Evolutionary conservation across 2,113 vertebrate genomes (phyloP).

Genomic region (Microtus oregoni): DNA sequence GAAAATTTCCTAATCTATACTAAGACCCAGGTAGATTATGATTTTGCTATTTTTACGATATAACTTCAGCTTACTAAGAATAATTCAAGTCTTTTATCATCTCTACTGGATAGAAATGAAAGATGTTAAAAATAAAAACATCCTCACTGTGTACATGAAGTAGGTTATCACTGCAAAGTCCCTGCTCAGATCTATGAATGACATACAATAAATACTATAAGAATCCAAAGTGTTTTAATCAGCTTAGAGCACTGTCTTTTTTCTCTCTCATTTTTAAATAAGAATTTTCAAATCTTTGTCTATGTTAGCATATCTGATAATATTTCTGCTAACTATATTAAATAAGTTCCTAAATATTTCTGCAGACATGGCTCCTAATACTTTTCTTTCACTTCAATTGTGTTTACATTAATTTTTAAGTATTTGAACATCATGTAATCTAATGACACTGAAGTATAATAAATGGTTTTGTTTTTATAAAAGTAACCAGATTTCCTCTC

Average conservation of each 20-base stretch:
- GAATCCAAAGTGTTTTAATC: neutral
- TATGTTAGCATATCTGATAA: neutral
- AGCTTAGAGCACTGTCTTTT: neutral
- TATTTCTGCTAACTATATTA: neutral
- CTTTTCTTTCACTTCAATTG: neutral
- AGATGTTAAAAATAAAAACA: constrained; percentile 51
- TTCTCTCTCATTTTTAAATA: neutral
- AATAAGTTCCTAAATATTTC: neutral
- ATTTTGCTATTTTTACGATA: constrained; percentile 6
- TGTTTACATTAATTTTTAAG: neutral
- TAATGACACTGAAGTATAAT: neutral
- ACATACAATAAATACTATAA: neutral
- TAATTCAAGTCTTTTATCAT: neutral
- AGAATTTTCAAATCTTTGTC: neutral
- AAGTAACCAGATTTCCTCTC: neutral
- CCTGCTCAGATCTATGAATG: neutral
- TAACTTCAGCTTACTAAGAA: constrained; percentile 27
- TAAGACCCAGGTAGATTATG: neutral
- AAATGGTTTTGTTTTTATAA: neutral
- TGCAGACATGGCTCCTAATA: neutral
- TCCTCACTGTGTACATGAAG: neutral
- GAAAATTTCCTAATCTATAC: neutral
- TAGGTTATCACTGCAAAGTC: neutral
- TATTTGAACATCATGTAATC: neutral
- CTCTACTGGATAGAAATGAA: neutral